A percentile compares a stretch with the other conserved stretches of the same genome.
phyloP scores from a whole-genome alignment of 2,113 vertebrate species.

The Nestor notabilis region DNA sequence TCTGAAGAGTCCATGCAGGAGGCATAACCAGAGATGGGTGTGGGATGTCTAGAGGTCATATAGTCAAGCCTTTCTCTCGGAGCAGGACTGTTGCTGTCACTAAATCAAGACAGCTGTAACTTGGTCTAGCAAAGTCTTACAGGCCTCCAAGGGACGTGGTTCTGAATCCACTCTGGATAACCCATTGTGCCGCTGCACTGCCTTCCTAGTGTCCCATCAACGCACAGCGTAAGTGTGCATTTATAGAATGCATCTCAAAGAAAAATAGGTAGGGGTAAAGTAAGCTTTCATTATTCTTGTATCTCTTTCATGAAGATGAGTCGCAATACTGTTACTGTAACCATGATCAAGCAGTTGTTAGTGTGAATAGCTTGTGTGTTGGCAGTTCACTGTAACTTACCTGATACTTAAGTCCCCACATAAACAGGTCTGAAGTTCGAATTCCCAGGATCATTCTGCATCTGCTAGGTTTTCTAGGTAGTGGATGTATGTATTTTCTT shows the following conservation, averaged over 20 bases:
- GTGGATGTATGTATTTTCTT: neutral
- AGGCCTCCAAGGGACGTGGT: rapidly evolving
- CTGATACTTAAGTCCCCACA: rapidly evolving
- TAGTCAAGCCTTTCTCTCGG: neutral
- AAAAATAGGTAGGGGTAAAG: rapidly evolving
- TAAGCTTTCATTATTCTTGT: neutral
- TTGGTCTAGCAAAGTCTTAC: neutral
- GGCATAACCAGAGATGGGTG: neutral
- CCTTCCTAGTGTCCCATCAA: neutral
- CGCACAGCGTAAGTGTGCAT: rapidly evolving
- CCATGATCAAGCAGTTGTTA: rapidly evolving
- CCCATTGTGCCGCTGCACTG: neutral
- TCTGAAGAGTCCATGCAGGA: neutral
- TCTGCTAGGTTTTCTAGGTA: neutral
- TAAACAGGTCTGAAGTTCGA: neutral
- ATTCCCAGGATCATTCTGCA: neutral
- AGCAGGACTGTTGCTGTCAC: neutral
- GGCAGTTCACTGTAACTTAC: neutral
- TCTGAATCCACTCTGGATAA: rapidly evolving
- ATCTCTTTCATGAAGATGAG: neutral
- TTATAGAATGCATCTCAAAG: neutral
- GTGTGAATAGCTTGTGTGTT: neutral
- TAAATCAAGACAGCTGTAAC: neutral
- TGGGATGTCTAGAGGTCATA: neutral
- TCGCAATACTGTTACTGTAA: neutral